Conservation (phyloP, 2,113 vertebrate genomes). For the Tychaedon coryphoeus region DNA sequence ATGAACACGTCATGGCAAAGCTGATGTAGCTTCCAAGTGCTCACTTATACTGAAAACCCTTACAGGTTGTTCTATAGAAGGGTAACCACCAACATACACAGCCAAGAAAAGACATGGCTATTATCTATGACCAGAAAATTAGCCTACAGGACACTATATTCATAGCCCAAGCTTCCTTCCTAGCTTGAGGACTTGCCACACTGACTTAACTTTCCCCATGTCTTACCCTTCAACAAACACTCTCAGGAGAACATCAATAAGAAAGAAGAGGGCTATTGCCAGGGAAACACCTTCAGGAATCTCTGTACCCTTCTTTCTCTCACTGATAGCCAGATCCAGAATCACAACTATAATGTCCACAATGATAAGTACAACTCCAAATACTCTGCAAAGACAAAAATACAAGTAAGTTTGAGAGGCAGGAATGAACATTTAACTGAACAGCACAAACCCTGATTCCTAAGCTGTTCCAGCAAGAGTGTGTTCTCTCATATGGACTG, state of each 20-base stretch:
- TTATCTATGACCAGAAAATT: not conserved
- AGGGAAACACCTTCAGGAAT: slow-evolving; percentile 78
- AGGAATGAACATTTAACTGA: not conserved
- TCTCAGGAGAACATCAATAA: slow-evolving; percentile 84
- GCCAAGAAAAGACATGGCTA: not conserved
- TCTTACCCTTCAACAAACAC: slow-evolving; percentile 90
- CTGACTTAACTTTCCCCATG: not conserved
- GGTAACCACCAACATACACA: not conserved
- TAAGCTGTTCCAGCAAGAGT: not conserved
- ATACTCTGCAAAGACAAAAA: slow-evolving; percentile 74
- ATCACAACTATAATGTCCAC: slow-evolving; percentile 84
- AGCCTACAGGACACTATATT: not conserved
- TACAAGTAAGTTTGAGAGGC: not conserved
- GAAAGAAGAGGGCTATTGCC: slow-evolving; percentile 88
- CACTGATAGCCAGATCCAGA: slow-evolving; percentile 71
- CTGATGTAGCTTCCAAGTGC: not conserved
- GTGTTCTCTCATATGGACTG: not conserved
- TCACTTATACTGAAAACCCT: not conserved
- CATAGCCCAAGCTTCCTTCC: not conserved
- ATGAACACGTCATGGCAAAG: not conserved
- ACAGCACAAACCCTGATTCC: not conserved
- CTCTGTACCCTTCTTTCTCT: slow-evolving; percentile 16
- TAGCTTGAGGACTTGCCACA: not conserved
- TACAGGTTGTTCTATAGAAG: not conserved
- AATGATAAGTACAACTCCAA: slow-evolving; percentile 86